phyloP scores from a whole-genome alignment of 2,888 invertebrate genomes.

The Axea sp. region DNA sequence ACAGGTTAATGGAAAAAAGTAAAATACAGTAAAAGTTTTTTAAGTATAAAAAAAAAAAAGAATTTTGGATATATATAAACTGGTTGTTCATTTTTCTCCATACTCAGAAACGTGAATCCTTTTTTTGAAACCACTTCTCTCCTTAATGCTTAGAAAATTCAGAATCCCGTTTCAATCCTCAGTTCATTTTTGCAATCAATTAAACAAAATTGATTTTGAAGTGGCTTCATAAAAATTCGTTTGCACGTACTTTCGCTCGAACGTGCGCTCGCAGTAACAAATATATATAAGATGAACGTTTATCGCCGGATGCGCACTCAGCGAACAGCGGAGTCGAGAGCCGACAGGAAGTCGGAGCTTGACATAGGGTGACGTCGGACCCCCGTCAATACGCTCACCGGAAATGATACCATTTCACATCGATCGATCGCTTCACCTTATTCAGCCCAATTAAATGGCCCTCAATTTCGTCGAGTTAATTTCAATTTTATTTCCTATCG shows the following conservation, averaged over 20 bases:
- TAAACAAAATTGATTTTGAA: conserved; percentile 25
- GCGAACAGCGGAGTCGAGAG: conserved; percentile 61
- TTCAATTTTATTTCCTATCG: too few relatives aligned
- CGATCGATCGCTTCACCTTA: conserved; percentile 56
- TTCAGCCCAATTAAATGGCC: conserved; percentile 35
- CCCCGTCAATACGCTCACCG: conserved; percentile 58
- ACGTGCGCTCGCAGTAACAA: conserved; percentile 42
- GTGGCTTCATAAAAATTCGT: conserved; percentile 31
- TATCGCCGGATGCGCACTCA: conserved; percentile 62
- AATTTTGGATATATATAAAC: too few relatives aligned
- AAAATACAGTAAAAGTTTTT: too few relatives aligned
- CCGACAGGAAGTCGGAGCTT: conserved; percentile 63
- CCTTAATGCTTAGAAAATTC: too few relatives aligned
- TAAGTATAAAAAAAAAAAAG: too few relatives aligned
- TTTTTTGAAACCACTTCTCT: too few relatives aligned
- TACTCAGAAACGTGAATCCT: too few relatives aligned
- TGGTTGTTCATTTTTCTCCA: too few relatives aligned
- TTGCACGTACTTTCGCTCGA: conserved; percentile 28
- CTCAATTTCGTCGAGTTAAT: conserved; percentile 27
- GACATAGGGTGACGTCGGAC: conserved; percentile 61
- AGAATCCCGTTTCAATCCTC: too few relatives aligned
- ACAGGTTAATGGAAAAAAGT: too few relatives aligned
- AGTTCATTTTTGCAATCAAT: conserved; percentile 1
- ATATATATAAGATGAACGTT: conserved; percentile 59
- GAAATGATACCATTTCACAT: conserved; percentile 63